Conservation (phyloP, 2,888 invertebrate genomes). For the Tenthredo livida region DNA sequence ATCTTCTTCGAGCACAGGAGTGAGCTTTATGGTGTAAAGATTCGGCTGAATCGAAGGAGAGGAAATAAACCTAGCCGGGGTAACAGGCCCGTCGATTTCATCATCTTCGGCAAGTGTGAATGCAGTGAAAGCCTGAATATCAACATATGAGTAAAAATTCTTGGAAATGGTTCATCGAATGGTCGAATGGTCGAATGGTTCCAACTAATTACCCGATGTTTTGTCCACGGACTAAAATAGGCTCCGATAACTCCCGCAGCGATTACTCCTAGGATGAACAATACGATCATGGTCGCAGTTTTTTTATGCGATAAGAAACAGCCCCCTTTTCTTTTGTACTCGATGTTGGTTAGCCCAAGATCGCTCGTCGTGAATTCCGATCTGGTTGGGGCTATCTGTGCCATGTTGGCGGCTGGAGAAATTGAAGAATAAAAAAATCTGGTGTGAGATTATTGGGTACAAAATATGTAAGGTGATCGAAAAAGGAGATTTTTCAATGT, state of each 20-base stretch:
- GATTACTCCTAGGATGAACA: slow-evolving; percentile 66
- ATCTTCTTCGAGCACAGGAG: slow-evolving; percentile 61
- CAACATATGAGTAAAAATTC: neutral
- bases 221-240: slow-evolving; percentile 66
- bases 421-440: neutral
- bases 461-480: too few species aligned
- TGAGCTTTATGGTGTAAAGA: slow-evolving; percentile 67
- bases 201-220: slow-evolving; percentile 60
- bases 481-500: neutral
- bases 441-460: neutral
- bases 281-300: slow-evolving; percentile 73
- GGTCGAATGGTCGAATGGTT: neutral
- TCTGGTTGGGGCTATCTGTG: slow-evolving; percentile 77
- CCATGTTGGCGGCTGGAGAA: slow-evolving; percentile 66
- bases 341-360: slow-evolving; percentile 80
- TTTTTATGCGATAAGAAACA: slow-evolving; percentile 83
- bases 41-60: slow-evolving; percentile 66
- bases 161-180: slow-evolving; percentile 21
- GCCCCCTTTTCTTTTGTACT: slow-evolving; percentile 82
- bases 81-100: slow-evolving; percentile 53
- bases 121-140: slow-evolving; percentile 57
- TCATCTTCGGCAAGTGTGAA: slow-evolving; percentile 53
- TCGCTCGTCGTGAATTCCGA: slow-evolving; percentile 83
- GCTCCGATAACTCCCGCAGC: slow-evolving; percentile 71
- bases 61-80: slow-evolving; percentile 55